These are phyloP conservation scores for Allacma fusca DNA, from an alignment of 2,888 invertebrate species.

Conservation along the genomic window DNA sequence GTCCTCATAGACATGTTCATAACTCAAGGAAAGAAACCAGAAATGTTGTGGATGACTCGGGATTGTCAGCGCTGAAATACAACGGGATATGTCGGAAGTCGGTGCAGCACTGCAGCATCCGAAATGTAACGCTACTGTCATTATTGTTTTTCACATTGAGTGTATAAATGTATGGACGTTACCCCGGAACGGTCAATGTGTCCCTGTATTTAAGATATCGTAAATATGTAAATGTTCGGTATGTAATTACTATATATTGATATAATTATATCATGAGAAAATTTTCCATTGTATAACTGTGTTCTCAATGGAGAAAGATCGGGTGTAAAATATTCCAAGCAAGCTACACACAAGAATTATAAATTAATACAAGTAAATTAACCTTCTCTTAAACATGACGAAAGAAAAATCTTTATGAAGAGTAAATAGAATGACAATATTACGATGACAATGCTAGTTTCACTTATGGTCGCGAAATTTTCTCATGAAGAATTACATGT, in stretches of 20 bases:
- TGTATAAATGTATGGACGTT: too few relatives aligned
- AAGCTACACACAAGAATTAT: too few relatives aligned
- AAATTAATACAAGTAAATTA: too few relatives aligned
- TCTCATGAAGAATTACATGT: background rate
- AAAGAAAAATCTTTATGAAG: background rate
- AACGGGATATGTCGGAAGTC: too few relatives aligned
- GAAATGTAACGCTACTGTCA: too few relatives aligned
- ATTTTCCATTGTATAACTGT: background rate
- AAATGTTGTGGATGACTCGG: background rate
- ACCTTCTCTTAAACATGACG: background rate
- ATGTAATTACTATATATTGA: conserved; percentile 3
- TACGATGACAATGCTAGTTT: background rate
- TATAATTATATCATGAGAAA: background rate
- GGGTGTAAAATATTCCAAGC: too few relatives aligned
- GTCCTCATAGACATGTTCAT: too few relatives aligned
- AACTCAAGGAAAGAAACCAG: background rate
- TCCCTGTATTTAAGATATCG: background rate
- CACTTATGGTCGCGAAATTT: background rate
- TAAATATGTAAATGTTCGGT: background rate
- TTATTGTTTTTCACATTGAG: background rate
- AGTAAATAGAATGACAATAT: background rate
- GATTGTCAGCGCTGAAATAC: too few relatives aligned
- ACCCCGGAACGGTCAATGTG: too few relatives aligned
- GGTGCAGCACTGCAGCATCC: too few relatives aligned
- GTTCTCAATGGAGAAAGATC: too few relatives aligned